These are phyloP conservation scores for Acinonyx jubatus DNA, from an alignment of 2,113 vertebrate genomes.

Conservation along the genomic window DNA sequence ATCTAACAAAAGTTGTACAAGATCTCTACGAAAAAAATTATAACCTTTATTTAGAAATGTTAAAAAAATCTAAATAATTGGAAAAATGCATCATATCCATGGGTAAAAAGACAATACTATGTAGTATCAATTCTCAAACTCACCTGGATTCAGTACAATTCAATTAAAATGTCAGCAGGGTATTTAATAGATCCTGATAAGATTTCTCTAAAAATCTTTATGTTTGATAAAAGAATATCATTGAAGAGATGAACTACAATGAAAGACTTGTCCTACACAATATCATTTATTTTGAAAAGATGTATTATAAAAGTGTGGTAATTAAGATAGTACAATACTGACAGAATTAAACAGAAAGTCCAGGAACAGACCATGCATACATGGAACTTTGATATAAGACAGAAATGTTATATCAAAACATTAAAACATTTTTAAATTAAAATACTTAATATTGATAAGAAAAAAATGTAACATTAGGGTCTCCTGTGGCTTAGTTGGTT, in stretches of 20 bases:
- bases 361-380: background rate
- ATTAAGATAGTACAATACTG: background rate
- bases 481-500: too few species aligned
- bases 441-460: background rate
- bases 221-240: background rate
- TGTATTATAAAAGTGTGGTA: background rate
- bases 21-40: background rate
- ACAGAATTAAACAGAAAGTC: background rate
- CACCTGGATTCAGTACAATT: background rate
- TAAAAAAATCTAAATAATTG: background rate
- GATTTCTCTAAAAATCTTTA: background rate
- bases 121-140: background rate
- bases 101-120: background rate
- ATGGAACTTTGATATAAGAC: background rate
- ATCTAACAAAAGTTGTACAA: background rate
- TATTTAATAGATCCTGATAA: conserved; percentile 9
- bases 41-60: background rate
- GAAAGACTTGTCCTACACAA: background rate
- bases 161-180: background rate
- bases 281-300: background rate
- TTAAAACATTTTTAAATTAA: background rate
- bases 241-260: background rate
- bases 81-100: background rate
- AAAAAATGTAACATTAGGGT: background rate
- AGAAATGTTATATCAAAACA: background rate